phyloP scores from a whole-genome alignment of 2,888 invertebrate species.

The Pardosa pseudoannulata region DNA sequence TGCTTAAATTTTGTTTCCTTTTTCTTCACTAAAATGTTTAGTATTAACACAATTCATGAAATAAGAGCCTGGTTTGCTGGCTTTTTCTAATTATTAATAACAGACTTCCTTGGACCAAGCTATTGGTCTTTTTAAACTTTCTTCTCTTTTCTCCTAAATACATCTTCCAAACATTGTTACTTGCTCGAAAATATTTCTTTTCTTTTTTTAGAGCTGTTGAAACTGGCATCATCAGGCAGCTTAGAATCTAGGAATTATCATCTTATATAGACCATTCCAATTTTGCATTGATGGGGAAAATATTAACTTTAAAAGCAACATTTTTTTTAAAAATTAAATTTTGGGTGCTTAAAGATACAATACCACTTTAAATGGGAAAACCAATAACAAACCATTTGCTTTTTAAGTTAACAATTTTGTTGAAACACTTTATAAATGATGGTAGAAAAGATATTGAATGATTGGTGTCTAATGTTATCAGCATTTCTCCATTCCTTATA shows the following conservation, averaged over 20 bases:
- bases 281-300: too few species aligned
- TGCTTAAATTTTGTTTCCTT: slow-evolving; percentile 48
- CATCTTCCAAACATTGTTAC: background rate
- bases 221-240: background rate
- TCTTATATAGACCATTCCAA: slow-evolving; percentile 2
- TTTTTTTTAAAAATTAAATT: too few species aligned
- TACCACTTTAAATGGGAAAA: too few species aligned
- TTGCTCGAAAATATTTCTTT: background rate
- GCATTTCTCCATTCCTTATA: too few species aligned
- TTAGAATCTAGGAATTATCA: too few species aligned
- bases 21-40: slow-evolving; percentile 50
- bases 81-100: slow-evolving; percentile 17
- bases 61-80: slow-evolving; percentile 31
- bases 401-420: background rate
- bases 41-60: slow-evolving; percentile 44
- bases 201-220: background rate
- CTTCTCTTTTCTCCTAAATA: slow-evolving; percentile 16
- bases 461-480: too few species aligned
- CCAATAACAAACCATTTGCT: too few species aligned
- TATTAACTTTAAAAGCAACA: too few species aligned
- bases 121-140: background rate
- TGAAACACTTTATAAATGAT: too few species aligned
- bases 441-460: too few species aligned
- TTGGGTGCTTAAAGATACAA: too few species aligned
- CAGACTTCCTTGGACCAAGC: background rate